Evolutionary conservation across 2,113 vertebrate species (phyloP).

Genomic region (Calyptomena viridis): DNA sequence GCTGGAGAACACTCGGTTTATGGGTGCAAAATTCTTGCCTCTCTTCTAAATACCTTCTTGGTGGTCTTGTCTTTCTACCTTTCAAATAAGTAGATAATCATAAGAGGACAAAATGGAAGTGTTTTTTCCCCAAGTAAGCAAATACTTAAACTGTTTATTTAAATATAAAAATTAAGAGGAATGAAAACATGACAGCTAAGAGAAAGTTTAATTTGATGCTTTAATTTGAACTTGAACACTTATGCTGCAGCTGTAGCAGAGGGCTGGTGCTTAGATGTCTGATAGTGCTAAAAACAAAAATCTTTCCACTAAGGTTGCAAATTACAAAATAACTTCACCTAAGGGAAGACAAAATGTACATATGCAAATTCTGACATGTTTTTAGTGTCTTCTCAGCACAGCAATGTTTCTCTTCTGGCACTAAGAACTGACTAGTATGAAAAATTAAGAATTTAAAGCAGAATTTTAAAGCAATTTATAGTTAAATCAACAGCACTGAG

Average conservation of each 20-base stretch:
- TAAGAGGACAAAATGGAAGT: neutral
- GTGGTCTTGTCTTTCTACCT: neutral
- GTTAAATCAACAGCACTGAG: neutral
- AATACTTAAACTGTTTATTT: neutral
- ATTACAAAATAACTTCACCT: constrained; percentile 34
- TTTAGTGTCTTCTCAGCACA: neutral
- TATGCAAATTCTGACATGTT: neutral
- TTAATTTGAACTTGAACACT: neutral
- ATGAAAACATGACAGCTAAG: neutral
- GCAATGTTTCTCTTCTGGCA: neutral
- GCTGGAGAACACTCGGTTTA: neutral
- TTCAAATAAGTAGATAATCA: neutral
- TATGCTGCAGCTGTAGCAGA: neutral
- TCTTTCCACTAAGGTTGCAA: neutral
- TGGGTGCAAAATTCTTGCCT: neutral
- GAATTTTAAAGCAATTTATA: neutral
- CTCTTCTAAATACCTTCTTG: neutral
- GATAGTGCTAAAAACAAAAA: constrained; percentile 9
- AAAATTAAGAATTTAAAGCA: neutral
- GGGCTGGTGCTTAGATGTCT: neutral
- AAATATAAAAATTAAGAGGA: constrained; percentile 7
- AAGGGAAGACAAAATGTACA: neutral
- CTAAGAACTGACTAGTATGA: neutral
- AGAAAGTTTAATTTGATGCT: constrained; percentile 7
- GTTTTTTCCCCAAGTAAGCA: neutral